Evolutionary conservation across 2,113 vertebrate species (phyloP).

Genomic region (Fukomys damarensis): DNA sequence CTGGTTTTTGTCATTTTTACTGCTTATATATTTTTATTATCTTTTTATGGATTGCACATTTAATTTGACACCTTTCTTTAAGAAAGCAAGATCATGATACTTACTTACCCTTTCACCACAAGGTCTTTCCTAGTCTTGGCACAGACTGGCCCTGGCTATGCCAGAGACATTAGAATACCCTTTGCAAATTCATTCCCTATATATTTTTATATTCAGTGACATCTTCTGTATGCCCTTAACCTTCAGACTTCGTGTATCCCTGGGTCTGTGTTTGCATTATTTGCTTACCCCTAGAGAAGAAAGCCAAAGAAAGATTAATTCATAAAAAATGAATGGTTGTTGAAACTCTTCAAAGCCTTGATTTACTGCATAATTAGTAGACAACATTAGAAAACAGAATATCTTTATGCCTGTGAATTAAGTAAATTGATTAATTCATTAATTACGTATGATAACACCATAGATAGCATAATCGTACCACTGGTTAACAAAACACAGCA

Average conservation of each 20-base stretch:
- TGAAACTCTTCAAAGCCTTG: constrained; percentile 80
- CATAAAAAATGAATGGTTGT: constrained; percentile 81
- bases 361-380: constrained; percentile 83
- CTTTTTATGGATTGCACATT: not conserved
- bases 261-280: constrained; percentile 72
- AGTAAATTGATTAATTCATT: constrained; percentile 83
- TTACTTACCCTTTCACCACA: not conserved
- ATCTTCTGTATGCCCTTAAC: constrained; percentile 58
- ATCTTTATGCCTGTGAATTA: constrained; percentile 72
- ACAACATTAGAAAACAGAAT: constrained; percentile 78
- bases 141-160: not conserved
- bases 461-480: constrained; percentile 77
- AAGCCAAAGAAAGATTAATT: constrained; percentile 82
- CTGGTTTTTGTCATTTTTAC: not conserved
- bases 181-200: constrained; percentile 61
- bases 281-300: constrained; percentile 78
- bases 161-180: not conserved
- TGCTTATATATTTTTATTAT: not conserved
- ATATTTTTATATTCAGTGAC: constrained; percentile 57
- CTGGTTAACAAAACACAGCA: constrained; percentile 76
- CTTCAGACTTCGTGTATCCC: constrained; percentile 62
- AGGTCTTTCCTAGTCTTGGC: constrained; percentile 1
- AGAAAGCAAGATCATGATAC: not conserved
- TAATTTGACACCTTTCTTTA: constrained; percentile 56
- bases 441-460: constrained; percentile 79